These are phyloP conservation scores for Phyllopteryx taeniolatus DNA, from an alignment of 2,113 vertebrate species.

Conservation along the genomic window DNA sequence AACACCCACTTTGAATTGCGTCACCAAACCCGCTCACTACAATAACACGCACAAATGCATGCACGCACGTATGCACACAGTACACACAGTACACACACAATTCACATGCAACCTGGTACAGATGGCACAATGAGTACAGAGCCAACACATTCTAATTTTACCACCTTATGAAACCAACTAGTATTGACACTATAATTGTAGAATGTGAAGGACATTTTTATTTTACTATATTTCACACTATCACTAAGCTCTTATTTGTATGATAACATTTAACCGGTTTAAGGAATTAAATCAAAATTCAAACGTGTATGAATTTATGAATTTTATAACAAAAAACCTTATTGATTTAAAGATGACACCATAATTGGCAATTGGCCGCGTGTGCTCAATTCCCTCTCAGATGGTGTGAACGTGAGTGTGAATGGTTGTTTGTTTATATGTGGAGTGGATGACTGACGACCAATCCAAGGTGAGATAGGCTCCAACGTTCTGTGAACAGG, in stretches of 20 bases:
- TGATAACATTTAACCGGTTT: background rate
- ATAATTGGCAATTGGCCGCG: no score
- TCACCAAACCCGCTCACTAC: slow-evolving; percentile 2
- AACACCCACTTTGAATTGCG: slow-evolving; percentile 32
- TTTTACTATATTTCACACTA: background rate
- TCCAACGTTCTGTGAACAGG: no score
- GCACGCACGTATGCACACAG: background rate
- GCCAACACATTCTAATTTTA: slow-evolving; percentile 14
- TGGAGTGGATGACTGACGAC: no score
- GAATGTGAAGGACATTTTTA: background rate
- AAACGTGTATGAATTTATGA: no score
- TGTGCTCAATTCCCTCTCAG: no score
- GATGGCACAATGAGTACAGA: slow-evolving; percentile 32
- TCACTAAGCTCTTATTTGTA: background rate
- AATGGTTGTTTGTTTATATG: no score
- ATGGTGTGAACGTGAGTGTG: no score
- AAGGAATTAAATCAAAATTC: background rate
- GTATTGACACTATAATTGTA: background rate
- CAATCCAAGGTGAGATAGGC: no score
- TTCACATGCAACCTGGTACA: slow-evolving; percentile 46
- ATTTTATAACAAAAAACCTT: no score
- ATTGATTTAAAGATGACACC: no score
- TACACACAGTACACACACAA: background rate
- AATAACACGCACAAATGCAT: background rate
- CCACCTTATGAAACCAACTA: slow-evolving; percentile 8